These are phyloP conservation scores for Sphyrna mokarran DNA, from an alignment of 2,113 vertebrate genomes.

Conservation along the genomic window DNA sequence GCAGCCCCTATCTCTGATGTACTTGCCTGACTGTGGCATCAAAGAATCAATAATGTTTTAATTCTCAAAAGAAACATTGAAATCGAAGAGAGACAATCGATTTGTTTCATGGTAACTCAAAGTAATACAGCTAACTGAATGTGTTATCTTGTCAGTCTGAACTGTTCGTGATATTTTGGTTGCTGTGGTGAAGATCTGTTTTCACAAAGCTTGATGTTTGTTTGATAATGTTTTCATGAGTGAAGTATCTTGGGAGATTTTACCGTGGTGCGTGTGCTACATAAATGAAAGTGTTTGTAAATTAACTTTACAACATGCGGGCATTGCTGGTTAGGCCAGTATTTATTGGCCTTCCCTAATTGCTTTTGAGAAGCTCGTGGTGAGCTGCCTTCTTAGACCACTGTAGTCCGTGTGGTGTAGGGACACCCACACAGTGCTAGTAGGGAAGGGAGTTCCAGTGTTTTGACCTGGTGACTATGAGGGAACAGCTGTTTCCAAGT, in stretches of 20 bases:
- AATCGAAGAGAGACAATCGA: background rate
- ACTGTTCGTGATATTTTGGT: no score
- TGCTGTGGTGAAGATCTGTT: background rate
- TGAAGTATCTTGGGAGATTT: background rate
- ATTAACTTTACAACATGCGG: no score
- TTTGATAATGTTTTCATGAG: background rate
- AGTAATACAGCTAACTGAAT: background rate
- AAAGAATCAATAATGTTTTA: slow-evolving; percentile 12
- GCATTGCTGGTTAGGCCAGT: no score
- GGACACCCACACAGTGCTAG: no score
- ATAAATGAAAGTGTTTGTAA: background rate
- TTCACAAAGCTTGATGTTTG: background rate
- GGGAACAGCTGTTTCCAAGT: no score
- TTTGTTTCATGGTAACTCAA: background rate
- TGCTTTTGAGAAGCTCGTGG: no score
- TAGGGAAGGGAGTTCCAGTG: no score
- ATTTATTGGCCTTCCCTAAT: no score
- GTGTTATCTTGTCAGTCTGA: background rate
- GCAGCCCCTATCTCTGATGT: background rate
- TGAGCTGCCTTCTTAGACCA: no score
- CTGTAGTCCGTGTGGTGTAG: no score
- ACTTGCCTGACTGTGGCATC: background rate
- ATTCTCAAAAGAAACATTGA: slow-evolving; percentile 9
- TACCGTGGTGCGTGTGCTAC: background rate
- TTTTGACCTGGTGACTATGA: no score